Percentiles rank a stretch among this genome's conserved stretches.
Conservation (phyloP, 2,797 vertebrate species). For the Manis crassicaudata region DNA sequence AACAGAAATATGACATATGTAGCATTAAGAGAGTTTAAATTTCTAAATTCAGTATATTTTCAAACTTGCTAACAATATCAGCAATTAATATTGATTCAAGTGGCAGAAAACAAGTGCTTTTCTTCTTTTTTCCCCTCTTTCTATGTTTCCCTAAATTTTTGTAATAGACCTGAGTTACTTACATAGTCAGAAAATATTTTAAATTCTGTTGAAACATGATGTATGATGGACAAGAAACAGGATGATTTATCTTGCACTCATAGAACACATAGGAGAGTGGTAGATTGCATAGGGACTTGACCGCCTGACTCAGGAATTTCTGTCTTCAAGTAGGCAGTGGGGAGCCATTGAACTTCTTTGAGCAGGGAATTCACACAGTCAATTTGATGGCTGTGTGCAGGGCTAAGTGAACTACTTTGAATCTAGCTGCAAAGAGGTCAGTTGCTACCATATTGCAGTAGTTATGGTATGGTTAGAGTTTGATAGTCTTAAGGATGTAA, state of each 20-base stretch:
- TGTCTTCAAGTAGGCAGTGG: constrained; percentile 50
- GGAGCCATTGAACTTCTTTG: constrained; percentile 26
- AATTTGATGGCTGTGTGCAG: constrained; percentile 29
- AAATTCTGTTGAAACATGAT: neutral
- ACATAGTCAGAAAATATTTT: neutral
- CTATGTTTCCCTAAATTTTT: neutral
- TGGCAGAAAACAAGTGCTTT: neutral
- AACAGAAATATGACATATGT: neutral
- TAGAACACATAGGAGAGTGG: neutral
- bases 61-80: neutral
- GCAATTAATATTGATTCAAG: neutral
- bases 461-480: neutral
- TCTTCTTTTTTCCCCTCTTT: neutral
- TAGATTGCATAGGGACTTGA: neutral
- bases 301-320: constrained; percentile 47
- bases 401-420: constrained; percentile 30
- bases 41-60: neutral
- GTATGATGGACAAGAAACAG: neutral
- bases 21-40: neutral
- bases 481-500: neutral
- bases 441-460: neutral
- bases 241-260: neutral
- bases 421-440: constrained; percentile 40
- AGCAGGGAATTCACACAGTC: constrained; percentile 64
- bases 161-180: neutral